Evolutionary conservation across 1,140 invertebrate species (phyloP).

Genomic region (Ceratitis capitata): DNA sequence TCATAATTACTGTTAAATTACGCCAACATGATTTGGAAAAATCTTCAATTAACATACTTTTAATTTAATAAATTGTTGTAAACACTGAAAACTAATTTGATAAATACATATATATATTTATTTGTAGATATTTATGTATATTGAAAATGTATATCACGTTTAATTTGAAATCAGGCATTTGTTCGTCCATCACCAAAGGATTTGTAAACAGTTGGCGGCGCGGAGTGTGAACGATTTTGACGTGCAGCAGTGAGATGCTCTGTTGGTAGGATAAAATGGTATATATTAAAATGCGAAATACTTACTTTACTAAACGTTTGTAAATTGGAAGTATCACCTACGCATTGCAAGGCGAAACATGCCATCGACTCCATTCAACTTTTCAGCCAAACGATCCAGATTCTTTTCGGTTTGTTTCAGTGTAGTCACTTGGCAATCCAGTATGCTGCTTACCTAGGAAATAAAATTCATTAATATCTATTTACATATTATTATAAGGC

Average conservation of each 20-base stretch:
- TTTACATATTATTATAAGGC: background rate
- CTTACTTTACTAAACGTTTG: no score
- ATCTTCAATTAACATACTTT: background rate
- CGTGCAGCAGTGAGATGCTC: background rate
- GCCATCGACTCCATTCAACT: background rate
- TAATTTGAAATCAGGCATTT: background rate
- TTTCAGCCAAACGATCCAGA: background rate
- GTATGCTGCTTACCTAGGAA: background rate
- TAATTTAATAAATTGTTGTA: background rate
- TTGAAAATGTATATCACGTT: no score
- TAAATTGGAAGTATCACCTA: no score
- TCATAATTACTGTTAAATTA: background rate
- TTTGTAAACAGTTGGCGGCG: background rate
- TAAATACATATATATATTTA: no score
- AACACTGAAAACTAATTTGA: background rate
- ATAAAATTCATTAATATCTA: no score
- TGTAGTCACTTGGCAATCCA: conserved; percentile 12
- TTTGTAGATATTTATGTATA: no score
- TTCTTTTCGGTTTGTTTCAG: conserved; percentile 29
- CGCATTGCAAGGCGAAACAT: background rate
- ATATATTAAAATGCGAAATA: no score
- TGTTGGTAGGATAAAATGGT: background rate
- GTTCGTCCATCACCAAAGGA: background rate
- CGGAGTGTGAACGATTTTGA: background rate
- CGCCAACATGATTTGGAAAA: background rate